Conservation (phyloP, 2,888 invertebrate genomes). For the Phlogophora meticulosa region DNA sequence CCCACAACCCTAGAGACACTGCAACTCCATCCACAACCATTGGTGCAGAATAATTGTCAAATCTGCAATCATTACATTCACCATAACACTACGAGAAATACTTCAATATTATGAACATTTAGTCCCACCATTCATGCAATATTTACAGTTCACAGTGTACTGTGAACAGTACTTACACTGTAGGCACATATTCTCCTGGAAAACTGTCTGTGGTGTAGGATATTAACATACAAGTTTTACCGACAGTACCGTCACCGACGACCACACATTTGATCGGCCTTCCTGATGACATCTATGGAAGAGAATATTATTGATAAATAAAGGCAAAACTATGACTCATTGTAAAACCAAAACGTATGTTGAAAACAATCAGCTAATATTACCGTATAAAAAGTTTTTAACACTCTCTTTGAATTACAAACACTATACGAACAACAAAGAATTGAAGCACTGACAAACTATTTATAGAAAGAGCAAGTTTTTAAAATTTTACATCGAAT, state of each 20-base stretch:
- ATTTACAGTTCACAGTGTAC: conserved; percentile 35
- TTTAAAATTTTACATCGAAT: conserved; percentile 69
- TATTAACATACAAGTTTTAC: conserved; percentile 98
- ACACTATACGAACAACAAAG: conserved; percentile 52
- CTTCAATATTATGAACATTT: conserved; percentile 17
- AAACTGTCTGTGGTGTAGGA: conserved; percentile 98
- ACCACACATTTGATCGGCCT: conserved; percentile 98
- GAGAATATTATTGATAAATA: conserved; percentile 81
- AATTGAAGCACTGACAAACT: conserved; percentile 56
- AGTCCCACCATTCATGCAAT: background rate
- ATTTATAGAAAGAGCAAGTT: conserved; percentile 56
- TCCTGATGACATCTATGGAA: conserved; percentile 95
- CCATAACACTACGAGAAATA: conserved; percentile 4
- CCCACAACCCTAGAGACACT: conserved; percentile 99
- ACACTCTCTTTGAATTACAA: conserved; percentile 50
- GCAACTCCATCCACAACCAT: conserved; percentile 99
- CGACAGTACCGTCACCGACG: conserved; percentile 98
- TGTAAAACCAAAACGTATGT: conserved; percentile 77
- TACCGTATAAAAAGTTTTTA: conserved; percentile 62
- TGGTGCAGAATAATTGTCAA: conserved; percentile 99
- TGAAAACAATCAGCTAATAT: conserved; percentile 69
- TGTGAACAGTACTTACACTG: conserved; percentile 94
- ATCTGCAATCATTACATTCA: conserved; percentile 90
- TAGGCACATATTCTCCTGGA: conserved; percentile 98
- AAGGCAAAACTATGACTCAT: conserved; percentile 86